Conservation (phyloP, 2,888 invertebrate species). For the Patella pellucida region DNA sequence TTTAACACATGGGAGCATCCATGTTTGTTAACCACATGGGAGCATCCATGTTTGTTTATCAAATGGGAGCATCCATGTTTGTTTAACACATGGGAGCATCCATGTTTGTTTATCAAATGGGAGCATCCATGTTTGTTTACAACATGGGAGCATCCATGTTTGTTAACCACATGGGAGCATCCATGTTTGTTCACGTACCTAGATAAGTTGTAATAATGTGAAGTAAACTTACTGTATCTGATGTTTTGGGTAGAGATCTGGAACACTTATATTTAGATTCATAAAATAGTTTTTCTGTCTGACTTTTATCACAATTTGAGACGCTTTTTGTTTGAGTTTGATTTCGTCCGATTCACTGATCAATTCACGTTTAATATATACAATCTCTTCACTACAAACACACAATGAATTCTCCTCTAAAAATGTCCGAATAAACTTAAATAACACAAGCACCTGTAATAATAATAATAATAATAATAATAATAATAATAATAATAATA, state of each 20-base stretch:
- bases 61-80: too few relatives aligned
- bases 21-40: too few relatives aligned
- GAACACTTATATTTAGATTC: constrained; percentile 76
- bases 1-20: too few relatives aligned
- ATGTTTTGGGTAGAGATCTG: constrained; percentile 78
- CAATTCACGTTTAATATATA: constrained; percentile 74
- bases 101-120: too few relatives aligned
- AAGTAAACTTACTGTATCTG: constrained; percentile 72
- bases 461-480: constrained; percentile 1
- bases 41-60: too few relatives aligned
- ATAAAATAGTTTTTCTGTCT: constrained; percentile 77
- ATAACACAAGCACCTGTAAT: constrained; percentile 74
- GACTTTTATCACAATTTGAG: constrained; percentile 76
- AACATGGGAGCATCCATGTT: too few relatives aligned
- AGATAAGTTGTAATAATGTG: too few relatives aligned
- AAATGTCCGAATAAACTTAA: constrained; percentile 79
- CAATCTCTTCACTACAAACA: constrained; percentile 82
- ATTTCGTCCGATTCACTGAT: constrained; percentile 75
- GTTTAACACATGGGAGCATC: too few relatives aligned
- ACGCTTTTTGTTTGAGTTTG: constrained; percentile 79
- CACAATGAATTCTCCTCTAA: constrained; percentile 80
- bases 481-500: too few relatives aligned
- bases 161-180: too few relatives aligned
- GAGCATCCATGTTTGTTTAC: too few relatives aligned
- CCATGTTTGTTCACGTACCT: too few relatives aligned